These are phyloP conservation scores for Magallana gigas DNA, from an alignment of 1,140 invertebrate genomes.

Conservation along the genomic window DNA sequence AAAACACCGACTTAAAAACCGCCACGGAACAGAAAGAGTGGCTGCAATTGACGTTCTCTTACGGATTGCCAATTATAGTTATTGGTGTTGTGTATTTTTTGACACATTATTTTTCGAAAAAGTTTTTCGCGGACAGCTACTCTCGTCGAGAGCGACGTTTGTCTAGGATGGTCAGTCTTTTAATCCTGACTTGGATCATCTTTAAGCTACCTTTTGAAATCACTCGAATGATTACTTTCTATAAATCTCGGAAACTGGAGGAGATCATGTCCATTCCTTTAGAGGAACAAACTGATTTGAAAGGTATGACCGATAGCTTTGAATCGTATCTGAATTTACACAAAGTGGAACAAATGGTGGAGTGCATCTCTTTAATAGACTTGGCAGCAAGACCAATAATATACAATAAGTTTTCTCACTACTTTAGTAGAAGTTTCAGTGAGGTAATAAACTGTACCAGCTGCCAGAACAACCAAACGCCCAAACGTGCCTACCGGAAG, in stretches of 20 bases:
- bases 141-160: conserved; percentile 66
- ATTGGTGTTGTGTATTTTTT: conserved; percentile 70
- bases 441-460: conserved; percentile 58
- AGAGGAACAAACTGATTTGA: conserved; percentile 17
- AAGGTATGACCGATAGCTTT: neutral
- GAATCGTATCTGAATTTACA: conserved; percentile 40
- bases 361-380: conserved; percentile 48
- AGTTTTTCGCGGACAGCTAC: conserved; percentile 75
- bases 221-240: conserved; percentile 61
- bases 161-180: conserved; percentile 67
- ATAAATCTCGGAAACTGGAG: conserved; percentile 49
- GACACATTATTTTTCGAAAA: conserved; percentile 67
- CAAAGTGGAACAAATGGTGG: conserved; percentile 41
- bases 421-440: conserved; percentile 59
- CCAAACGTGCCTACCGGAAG: neutral
- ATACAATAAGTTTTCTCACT: conserved; percentile 57
- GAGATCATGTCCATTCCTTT: neutral
- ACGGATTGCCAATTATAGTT: conserved; percentile 68
- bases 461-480: conserved; percentile 36
- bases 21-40: conserved; percentile 64
- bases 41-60: conserved; percentile 67
- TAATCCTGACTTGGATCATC: conserved; percentile 68
- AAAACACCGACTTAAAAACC: conserved; percentile 30
- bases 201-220: conserved; percentile 71
- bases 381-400: conserved; percentile 54